Evolutionary conservation across 2,888 invertebrate species (phyloP), one percentile per base, ranked within the genome.

Genomic region (Drosophila neoperkinsi): DNA sequence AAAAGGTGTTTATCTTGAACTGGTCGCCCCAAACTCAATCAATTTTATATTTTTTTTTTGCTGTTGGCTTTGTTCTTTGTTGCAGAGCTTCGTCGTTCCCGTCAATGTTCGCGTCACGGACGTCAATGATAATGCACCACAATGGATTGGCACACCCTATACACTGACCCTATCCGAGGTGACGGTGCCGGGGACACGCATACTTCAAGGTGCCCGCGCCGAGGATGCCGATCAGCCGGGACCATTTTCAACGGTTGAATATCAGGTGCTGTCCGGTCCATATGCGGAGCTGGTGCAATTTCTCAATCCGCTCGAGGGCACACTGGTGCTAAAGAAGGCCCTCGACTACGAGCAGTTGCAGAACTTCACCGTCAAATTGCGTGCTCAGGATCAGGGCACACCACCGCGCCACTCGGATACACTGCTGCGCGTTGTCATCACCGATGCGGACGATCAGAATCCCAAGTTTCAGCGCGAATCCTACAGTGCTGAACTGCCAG

Each of bases 361-460:
- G 81, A 96, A 96, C 92, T 97, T 98, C 91, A 96, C 96, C 1
- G 95, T 98, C 25, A 95, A 95, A 53, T 95, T 98, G 60, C 94
- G 96, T 7, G 96, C 96, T 0, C 94, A 96, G 94, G 98, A 98
- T 93, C 96, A 96, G 76, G 98, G 97, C 31, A 95, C 95, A 51
- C 97, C 98, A 3, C 96, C 98, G 0, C 95, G 95, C 81, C 95
- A 95, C 89, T 96, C 96, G 46, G 96, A 97, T 88, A 96, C 98
- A 0, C 93, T 94, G 34, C 94, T 98, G 5, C 94, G 95, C 4
- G 96, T 98, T 0, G 95, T 96, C 74, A 96, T 98, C 51, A 95
- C 97, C 30, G 98, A 98, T 92, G 97, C 98, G 0, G 98, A 98
- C 90, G 98, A 98, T 93, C 98, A 98, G 94, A 98, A 98, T 94